Percentiles rank a stretch among this genome's conserved stretches.
Conservation (phyloP, 2,113 vertebrate species). For the Cephalopterus ornatus region DNA sequence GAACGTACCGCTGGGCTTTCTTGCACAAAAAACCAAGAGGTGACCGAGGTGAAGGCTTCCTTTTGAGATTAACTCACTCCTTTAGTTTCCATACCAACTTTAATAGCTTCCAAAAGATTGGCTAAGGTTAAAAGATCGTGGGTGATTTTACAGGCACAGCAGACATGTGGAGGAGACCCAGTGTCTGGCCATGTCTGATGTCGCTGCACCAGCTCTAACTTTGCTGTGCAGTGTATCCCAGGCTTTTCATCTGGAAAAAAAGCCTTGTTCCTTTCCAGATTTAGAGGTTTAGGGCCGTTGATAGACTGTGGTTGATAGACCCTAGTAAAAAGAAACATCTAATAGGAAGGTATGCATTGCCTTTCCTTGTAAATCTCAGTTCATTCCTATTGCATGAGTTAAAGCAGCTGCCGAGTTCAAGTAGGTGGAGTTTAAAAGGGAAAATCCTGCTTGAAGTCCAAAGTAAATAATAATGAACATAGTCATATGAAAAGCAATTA, state of each 20-base stretch:
- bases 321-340: background rate
- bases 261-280: background rate
- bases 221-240: background rate
- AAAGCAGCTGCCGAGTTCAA: background rate
- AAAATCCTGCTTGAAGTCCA: constrained; percentile 34
- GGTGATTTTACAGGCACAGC: background rate
- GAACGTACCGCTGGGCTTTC: background rate
- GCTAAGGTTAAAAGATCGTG: background rate
- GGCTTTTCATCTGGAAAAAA: background rate
- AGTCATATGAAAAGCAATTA: background rate
- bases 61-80: background rate
- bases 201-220: background rate
- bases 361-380: constrained; percentile 23
- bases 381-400: constrained; percentile 39
- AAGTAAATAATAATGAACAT: background rate
- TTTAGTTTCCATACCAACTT: background rate
- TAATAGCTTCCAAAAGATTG: background rate
- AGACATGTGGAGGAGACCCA: background rate
- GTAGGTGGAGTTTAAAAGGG: constrained; percentile 4
- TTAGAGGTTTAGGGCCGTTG: background rate
- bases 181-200: fast-evolving
- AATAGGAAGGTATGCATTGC: background rate
- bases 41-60: background rate
- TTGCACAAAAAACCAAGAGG: background rate
- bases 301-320: background rate